Base-by-base conservation (phyloP, 30 jellyfish, hydroid and myxozoan genomes). In the Aurelia coerulea region DNA sequence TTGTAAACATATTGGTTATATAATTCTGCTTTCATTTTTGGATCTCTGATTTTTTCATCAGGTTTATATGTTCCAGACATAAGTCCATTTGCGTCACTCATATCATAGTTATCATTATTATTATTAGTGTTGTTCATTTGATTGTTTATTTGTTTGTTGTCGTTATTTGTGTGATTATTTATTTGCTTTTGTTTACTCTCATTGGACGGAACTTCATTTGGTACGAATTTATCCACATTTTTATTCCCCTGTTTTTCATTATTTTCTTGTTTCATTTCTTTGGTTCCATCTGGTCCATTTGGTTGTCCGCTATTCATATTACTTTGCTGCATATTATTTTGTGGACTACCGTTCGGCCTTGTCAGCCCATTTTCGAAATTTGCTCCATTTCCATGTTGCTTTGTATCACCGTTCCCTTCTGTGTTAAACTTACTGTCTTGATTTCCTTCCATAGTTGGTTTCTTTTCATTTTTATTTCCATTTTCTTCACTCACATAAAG, bases 1-100 rank as follows among this genome's bases (percentile, higher is more conserved):
- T 82, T 82, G 71, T 82, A 82, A 18, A 82, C 91, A 58, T 82
- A 68, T 59, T 82, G 91, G 52, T 82, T 82, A 39, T 82, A 82
- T 70, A 69, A 50, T 58, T 82, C 91, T 70, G 91, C 91, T 17
- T 71, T 71, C 50, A 62, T 10, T 50, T 56, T 69, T 58, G 91
- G 91, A 50, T 82, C 91, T 53, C 8, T 50, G 0, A 33, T 58
- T 52, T 69, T 82, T 7, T 41, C 85, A 34, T 71, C 79, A 14
- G 32, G 66, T 23, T 56, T 35, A 51, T 76, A 76, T 14, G 76
- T 76, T 32, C 87, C 87, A 7, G 51, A 39, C 51, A 39, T 39
- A 39, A 39, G 51, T 39, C 51, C 51, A 39, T 39, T 39, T 39
- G 51, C 10, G 6, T 39, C 51, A 39, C 51, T 39, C 51, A 39